phyloP scores from a whole-genome alignment of 2,888 invertebrate species.

The Eupithecia dodoneata region DNA sequence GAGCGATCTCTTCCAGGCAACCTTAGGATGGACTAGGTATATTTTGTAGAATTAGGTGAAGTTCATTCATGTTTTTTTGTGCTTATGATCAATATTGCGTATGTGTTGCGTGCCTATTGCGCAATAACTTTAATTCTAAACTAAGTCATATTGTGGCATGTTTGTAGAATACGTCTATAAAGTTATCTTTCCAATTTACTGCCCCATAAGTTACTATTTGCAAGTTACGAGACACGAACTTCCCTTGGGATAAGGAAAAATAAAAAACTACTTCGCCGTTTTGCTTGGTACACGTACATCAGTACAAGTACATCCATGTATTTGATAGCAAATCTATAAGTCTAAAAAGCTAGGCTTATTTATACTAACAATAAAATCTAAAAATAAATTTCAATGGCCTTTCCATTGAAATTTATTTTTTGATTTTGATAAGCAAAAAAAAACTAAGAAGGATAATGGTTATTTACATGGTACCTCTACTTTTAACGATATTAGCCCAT shows the following conservation, averaged over 20 bases:
- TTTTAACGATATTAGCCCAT: neutral
- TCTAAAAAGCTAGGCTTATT: too few relatives aligned
- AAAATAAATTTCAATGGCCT: neutral
- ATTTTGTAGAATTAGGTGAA: too few relatives aligned
- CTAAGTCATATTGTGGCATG: neutral
- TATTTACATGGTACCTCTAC: neutral
- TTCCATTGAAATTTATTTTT: too few relatives aligned
- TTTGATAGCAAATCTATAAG: neutral
- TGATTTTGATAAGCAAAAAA: neutral
- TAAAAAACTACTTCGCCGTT: neutral
- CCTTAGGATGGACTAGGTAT: too few relatives aligned
- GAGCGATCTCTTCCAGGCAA: too few relatives aligned
- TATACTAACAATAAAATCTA: too few relatives aligned
- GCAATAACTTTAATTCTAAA: neutral
- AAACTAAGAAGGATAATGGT: neutral
- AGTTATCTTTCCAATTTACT: constrained; percentile 23
- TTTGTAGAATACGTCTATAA: constrained; percentile 10
- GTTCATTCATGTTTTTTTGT: too few relatives aligned
- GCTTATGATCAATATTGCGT: neutral
- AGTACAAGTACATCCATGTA: neutral
- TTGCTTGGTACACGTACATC: neutral
- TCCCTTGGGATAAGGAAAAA: constrained; percentile 26
- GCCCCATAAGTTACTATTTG: constrained; percentile 34
- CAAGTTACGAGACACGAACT: constrained; percentile 34
- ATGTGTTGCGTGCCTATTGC: constrained; percentile 1